Percentiles rank a stretch among this genome's conserved stretches.
Evolutionary conservation across 2,113 vertebrate genomes (phyloP).

Genomic region (Penelope pileata): DNA sequence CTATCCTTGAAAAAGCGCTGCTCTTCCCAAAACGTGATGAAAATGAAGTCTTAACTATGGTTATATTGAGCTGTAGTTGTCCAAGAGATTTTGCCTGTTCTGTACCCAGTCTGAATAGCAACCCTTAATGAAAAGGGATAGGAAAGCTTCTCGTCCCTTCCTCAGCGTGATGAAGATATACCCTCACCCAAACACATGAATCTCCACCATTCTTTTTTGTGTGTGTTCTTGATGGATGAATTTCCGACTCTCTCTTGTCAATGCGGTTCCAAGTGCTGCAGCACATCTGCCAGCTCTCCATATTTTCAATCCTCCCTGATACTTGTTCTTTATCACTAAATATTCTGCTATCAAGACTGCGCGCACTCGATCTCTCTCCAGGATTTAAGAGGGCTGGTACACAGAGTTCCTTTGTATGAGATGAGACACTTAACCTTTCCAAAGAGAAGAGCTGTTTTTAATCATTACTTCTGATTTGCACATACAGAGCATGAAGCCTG

Average conservation of each 20-base stretch:
- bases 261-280: not conserved
- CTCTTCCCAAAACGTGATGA: not conserved
- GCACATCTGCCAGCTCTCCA: conserved; percentile 50
- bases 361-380: conserved; percentile 64
- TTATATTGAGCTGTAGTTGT: accelerated
- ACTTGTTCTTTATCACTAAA: conserved; percentile 38
- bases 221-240: not conserved
- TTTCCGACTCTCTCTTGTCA: not conserved
- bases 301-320: not conserved
- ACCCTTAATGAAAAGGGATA: not conserved
- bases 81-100: not conserved
- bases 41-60: accelerated
- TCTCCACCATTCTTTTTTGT: not conserved
- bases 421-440: conserved; percentile 69
- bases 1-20: not conserved
- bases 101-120: not conserved
- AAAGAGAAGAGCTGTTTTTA: conserved; percentile 46
- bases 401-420: conserved; percentile 54
- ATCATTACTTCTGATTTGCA: conserved; percentile 49
- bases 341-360: conserved; percentile 57
- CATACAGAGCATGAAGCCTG: not conserved
- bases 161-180: not conserved
- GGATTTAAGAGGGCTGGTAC: conserved; percentile 49
- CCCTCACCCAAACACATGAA: not conserved
- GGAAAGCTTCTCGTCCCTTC: not conserved